A percentile compares a stretch with the other conserved stretches of the same genome.
These are phyloP conservation scores for Sandelia bainsii DNA, from an alignment of 2,797 vertebrate genomes.

Conservation along the genomic window DNA sequence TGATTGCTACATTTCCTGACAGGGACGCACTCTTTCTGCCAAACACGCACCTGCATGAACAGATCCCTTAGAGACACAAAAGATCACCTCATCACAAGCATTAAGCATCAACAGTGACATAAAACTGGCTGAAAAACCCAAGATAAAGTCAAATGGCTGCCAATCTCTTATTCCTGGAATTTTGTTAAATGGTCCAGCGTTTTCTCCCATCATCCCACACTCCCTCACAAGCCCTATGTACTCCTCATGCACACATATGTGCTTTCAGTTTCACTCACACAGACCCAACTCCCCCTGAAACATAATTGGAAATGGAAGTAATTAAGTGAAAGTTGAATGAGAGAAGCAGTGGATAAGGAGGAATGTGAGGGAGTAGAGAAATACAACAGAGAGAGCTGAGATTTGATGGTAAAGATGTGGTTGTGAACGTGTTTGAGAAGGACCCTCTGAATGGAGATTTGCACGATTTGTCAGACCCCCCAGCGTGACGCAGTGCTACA, in stretches of 20 bases:
- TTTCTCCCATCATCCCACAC: conserved; percentile 14
- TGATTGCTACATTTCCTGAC: conserved; percentile 55
- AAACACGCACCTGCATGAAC: conserved; percentile 67
- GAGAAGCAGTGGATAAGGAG: conserved; percentile 41
- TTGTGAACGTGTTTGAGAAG: conserved; percentile 61
- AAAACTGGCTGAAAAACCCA: conserved; percentile 3
- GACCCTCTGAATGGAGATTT: conserved; percentile 76
- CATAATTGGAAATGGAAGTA: conserved; percentile 37
- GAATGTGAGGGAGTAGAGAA: conserved; percentile 56
- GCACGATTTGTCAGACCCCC: conserved; percentile 69
- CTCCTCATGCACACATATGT: conserved; percentile 6
- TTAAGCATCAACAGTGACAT: conserved; percentile 29
- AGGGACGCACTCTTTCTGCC: conserved; percentile 47
- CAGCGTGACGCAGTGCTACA: conserved; percentile 49
- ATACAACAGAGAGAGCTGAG: conserved; percentile 34
- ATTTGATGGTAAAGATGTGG: conserved; percentile 56
- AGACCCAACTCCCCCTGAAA: conserved; percentile 35
- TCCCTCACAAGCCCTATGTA: conserved; percentile 30
- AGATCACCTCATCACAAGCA: conserved; percentile 49
- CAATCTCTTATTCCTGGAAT: conserved; percentile 40
- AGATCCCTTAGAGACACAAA: conserved; percentile 44
- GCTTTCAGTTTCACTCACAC: conserved; percentile 39
- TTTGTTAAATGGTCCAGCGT: conserved; percentile 19
- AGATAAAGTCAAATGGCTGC: conserved; percentile 32
- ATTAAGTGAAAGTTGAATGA: conserved; percentile 14